Evolutionary conservation across 2,113 vertebrate species (phyloP).

Genomic region (Eurypyga helias): DNA sequence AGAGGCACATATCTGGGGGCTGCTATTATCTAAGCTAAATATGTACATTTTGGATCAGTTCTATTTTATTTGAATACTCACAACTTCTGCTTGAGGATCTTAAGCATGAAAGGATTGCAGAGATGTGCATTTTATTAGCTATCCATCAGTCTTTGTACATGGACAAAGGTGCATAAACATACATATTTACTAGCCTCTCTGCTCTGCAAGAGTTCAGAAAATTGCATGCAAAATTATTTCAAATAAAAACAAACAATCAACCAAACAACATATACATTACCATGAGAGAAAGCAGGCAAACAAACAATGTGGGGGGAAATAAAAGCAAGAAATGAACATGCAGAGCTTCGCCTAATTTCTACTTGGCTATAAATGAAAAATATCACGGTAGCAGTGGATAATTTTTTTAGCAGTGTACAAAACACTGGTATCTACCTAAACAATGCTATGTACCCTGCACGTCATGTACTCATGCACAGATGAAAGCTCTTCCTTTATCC

Average conservation of each 20-base stretch:
- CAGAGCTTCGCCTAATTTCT: conserved; percentile 1
- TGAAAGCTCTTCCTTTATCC: conserved; percentile 6
- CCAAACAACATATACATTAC: background rate
- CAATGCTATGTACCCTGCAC: background rate
- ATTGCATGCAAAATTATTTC: conserved; percentile 34
- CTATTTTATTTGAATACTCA: conserved; percentile 43
- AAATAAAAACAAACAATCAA: conserved; percentile 31
- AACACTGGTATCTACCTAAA: background rate
- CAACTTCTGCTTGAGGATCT: conserved; percentile 29
- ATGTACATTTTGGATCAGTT: conserved; percentile 49
- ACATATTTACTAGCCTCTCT: background rate
- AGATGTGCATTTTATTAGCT: conserved; percentile 31
- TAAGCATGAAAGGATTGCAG: conserved; percentile 30
- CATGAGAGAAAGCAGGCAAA: background rate
- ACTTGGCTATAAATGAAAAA: conserved; percentile 33
- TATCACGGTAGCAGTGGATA: background rate
- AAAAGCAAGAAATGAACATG: background rate
- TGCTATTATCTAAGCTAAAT: conserved; percentile 53
- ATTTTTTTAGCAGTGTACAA: conserved; percentile 17
- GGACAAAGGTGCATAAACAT: conserved; percentile 27
- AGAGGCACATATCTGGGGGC: conserved; percentile 10
- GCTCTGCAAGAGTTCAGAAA: background rate
- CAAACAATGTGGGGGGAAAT: background rate
- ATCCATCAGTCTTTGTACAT: conserved; percentile 1
- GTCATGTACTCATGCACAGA: background rate